phyloP scores from a whole-genome alignment of 2,888 invertebrate species.

The Alitta virens region DNA sequence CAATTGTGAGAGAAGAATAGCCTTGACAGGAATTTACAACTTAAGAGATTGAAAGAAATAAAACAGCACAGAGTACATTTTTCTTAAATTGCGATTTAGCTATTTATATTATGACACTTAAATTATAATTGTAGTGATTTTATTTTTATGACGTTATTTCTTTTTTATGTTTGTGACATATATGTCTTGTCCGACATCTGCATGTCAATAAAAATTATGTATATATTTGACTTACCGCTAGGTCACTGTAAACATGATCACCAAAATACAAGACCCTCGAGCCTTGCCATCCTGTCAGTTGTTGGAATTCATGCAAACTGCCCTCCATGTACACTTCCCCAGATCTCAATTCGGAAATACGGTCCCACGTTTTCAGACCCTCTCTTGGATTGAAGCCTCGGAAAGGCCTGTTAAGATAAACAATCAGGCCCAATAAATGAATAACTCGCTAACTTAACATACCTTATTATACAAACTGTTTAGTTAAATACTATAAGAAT shows the following conservation, averaged over 20 bases:
- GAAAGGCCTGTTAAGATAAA: slow-evolving; percentile 67
- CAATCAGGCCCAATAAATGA: not conserved
- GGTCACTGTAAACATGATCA: slow-evolving; percentile 95
- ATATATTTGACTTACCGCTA: slow-evolving; percentile 64
- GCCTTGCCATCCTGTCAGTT: slow-evolving; percentile 87
- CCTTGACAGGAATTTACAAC: no score
- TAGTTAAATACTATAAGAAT: no score
- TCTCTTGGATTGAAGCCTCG: slow-evolving; percentile 80
- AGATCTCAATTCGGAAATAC: slow-evolving; percentile 80
- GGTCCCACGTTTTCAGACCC: slow-evolving; percentile 85
- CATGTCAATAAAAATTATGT: not conserved
- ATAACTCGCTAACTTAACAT: not conserved
- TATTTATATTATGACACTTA: no score
- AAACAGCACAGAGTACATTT: no score
- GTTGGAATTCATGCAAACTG: slow-evolving; percentile 85
- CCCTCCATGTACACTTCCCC: slow-evolving; percentile 93
- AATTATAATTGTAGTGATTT: no score
- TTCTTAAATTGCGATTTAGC: no score
- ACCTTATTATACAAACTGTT: no score
- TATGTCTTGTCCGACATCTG: no score
- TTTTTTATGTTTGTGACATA: no score
- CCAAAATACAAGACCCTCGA: slow-evolving; percentile 94
- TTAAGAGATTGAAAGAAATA: no score
- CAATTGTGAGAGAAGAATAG: no score
- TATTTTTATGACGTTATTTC: no score